phyloP scores from a whole-genome alignment of 2,888 invertebrate genomes.

The Phanerotoma sp. region DNA sequence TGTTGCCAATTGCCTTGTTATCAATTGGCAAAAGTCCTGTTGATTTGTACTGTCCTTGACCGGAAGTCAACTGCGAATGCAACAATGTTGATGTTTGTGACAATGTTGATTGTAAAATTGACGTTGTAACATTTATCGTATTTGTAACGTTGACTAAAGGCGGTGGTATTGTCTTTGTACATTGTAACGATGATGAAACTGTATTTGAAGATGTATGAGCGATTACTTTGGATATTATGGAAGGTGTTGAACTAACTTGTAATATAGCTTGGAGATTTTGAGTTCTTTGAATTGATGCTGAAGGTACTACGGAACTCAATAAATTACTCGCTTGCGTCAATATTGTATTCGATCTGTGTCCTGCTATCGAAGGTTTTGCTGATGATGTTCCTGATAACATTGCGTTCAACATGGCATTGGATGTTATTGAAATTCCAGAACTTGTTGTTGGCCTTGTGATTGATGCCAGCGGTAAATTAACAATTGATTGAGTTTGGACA shows the following conservation, averaged over 20 bases:
- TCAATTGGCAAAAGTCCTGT: constrained; percentile 47
- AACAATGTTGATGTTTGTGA: constrained; percentile 52
- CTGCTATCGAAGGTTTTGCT: constrained; percentile 48
- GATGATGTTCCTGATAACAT: constrained; percentile 53
- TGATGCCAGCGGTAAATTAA: constrained; percentile 34
- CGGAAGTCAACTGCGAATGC: constrained; percentile 50
- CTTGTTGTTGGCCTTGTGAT: constrained; percentile 33
- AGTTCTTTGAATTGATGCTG: constrained; percentile 44
- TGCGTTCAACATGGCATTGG: constrained; percentile 55
- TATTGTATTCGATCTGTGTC: constrained; percentile 44
- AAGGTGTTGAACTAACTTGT: constrained; percentile 42
- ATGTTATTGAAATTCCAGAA: constrained; percentile 49
- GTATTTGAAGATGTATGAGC: constrained; percentile 37
- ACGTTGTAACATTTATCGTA: constrained; percentile 48
- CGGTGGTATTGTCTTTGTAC: constrained; percentile 45
- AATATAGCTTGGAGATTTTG: constrained; percentile 49
- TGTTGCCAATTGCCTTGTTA: constrained; percentile 45
- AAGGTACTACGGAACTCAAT: constrained; percentile 47
- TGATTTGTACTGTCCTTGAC: constrained; percentile 47
- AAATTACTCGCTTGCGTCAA: constrained; percentile 50
- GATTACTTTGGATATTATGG: constrained; percentile 38
- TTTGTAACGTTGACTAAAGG: constrained; percentile 41
- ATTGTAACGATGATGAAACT: constrained; percentile 41
- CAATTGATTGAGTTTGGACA: constrained; percentile 50
- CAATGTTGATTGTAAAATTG: constrained; percentile 53